Evolutionary conservation across 1,140 invertebrate genomes (phyloP).

Genomic region (Oreohelix idahoensis): DNA sequence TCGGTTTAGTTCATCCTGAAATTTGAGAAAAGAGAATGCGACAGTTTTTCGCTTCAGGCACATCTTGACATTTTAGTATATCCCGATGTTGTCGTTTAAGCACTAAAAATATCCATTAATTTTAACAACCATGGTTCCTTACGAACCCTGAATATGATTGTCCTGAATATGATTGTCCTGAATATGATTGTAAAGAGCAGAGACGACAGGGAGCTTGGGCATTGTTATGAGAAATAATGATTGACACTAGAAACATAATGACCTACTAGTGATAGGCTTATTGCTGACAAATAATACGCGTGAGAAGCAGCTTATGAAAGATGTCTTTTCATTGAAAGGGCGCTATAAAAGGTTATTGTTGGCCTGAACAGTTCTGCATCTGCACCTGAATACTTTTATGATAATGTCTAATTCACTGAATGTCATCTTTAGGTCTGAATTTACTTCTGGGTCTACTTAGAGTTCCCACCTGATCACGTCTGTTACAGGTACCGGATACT

Average conservation of each 20-base stretch:
- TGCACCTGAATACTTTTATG: no score
- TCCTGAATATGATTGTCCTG: no score
- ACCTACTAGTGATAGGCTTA: neutral
- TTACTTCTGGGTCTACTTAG: no score
- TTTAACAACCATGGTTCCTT: neutral
- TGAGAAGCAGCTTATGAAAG: neutral
- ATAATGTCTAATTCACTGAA: no score
- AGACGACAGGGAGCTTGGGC: neutral
- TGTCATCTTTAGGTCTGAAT: no score
- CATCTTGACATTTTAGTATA: neutral
- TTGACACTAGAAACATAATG: neutral
- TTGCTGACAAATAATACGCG: neutral
- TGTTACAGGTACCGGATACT: no score
- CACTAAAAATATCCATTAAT: constrained; percentile 9
- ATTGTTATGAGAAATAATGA: neutral
- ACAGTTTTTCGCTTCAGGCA: neutral
- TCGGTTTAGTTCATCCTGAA: neutral
- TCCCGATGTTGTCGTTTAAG: neutral
- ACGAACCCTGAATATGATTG: neutral
- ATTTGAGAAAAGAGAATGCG: neutral
- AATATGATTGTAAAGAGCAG: neutral
- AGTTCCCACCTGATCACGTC: no score
- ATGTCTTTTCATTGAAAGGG: neutral
- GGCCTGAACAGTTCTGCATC: no score
- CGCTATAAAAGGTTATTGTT: no score